Percentiles rank a stretch among this genome's conserved stretches.
phyloP scores from a whole-genome alignment of 2,113 vertebrate genomes.

The Barnardius zonarius region DNA sequence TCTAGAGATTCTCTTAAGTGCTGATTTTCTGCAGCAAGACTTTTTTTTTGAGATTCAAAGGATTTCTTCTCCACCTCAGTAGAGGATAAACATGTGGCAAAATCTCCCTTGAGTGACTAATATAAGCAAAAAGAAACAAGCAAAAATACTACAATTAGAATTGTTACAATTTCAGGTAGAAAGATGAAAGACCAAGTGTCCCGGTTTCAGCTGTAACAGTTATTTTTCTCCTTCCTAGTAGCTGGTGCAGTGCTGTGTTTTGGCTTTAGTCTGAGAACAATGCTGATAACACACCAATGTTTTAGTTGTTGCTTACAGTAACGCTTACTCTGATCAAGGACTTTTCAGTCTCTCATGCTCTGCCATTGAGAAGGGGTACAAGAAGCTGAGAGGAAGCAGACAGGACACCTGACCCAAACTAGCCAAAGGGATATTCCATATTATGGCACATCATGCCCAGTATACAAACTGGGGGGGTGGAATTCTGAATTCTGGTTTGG shows the following conservation, averaged over 20 bases:
- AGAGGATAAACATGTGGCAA: conserved; percentile 75
- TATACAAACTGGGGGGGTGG: background rate
- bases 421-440: background rate
- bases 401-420: background rate
- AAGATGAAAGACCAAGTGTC: background rate
- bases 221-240: background rate
- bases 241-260: background rate
- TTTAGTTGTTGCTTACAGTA: background rate
- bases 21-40: conserved; percentile 82
- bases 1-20: conserved; percentile 82
- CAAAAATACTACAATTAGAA: background rate
- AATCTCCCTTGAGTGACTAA: conserved; percentile 79
- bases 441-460: background rate
- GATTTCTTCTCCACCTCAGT: conserved; percentile 73
- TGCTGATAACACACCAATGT: background rate
- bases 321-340: background rate
- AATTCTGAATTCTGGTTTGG: background rate
- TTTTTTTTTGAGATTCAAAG: conserved; percentile 76
- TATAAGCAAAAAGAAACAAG: background rate
- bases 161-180: conserved; percentile 61
- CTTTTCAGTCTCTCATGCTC: background rate
- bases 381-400: background rate
- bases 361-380: background rate
- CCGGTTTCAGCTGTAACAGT: background rate
- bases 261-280: background rate